Evolutionary conservation across 2,888 invertebrate genomes (phyloP).

Genomic region (Conistra vaccinii): DNA sequence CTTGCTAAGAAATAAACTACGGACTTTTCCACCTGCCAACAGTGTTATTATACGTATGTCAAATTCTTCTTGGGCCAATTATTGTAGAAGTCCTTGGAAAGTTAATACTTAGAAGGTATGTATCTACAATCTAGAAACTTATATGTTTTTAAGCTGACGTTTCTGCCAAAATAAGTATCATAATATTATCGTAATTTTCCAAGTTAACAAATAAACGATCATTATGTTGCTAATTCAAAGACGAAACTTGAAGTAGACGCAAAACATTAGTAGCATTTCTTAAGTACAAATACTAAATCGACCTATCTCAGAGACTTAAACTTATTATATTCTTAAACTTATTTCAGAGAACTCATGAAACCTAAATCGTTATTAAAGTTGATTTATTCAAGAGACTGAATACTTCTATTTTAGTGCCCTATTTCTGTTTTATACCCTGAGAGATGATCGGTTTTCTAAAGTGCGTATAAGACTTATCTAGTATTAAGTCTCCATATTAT

Average conservation of each 20-base stretch:
- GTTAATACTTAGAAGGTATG: not conserved
- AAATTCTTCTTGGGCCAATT: too few relatives aligned
- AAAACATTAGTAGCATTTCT: slow-evolving; percentile 5
- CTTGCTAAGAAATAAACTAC: not conserved
- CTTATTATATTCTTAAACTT: not conserved
- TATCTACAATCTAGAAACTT: not conserved
- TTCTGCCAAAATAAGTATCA: not conserved
- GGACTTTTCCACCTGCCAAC: not conserved
- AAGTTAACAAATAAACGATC: not conserved
- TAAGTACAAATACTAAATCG: slow-evolving; percentile 14
- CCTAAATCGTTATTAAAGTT: slow-evolving; percentile 30
- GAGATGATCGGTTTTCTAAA: slow-evolving; percentile 15
- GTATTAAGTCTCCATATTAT: not conserved
- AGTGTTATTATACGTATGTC: not conserved
- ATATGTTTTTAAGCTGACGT: not conserved
- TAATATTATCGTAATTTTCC: not conserved
- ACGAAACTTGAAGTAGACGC: not conserved
- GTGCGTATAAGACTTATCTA: not conserved
- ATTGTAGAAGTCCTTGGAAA: not conserved
- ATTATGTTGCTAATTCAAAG: not conserved
- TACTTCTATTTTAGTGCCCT: slow-evolving; percentile 16
- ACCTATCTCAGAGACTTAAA: too few relatives aligned
- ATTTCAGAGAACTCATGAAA: slow-evolving; percentile 16
- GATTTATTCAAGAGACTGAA: slow-evolving; percentile 39
- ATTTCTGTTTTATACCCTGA: slow-evolving; percentile 10